Percentiles rank a stretch among this genome's conserved stretches.
Conservation (phyloP, 1,140 invertebrate genomes). For the Planococcus citri region DNA sequence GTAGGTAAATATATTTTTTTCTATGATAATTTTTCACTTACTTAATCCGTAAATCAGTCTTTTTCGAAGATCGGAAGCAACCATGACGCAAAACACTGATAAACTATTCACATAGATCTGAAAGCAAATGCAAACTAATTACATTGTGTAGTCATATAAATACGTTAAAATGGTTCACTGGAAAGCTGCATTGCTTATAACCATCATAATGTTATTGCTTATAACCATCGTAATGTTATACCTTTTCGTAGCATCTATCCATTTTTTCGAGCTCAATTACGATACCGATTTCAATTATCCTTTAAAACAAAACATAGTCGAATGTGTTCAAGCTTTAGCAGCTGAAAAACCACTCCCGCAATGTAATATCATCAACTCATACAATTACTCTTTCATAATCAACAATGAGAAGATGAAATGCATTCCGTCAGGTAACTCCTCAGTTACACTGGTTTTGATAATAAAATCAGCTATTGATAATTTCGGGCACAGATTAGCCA, state of each 20-base stretch:
- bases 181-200: too few relatives aligned
- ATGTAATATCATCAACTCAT: constrained; percentile 43
- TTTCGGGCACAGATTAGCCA: constrained; percentile 52
- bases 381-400: constrained; percentile 43
- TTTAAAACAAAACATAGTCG: constrained; percentile 44
- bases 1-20: too few relatives aligned
- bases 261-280: constrained; percentile 53
- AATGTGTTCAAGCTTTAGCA: constrained; percentile 40
- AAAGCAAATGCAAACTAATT: too few relatives aligned
- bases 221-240: constrained; percentile 28
- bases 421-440: constrained; percentile 21
- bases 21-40: too few relatives aligned
- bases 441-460: constrained; percentile 46
- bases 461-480: constrained; percentile 54
- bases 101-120: too few relatives aligned
- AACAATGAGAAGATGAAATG: constrained; percentile 43
- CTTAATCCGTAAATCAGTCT: too few relatives aligned
- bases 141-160: too few relatives aligned
- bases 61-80: too few relatives aligned
- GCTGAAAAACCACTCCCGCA: too few relatives aligned
- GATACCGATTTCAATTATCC: constrained; percentile 54
- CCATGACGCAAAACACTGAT: too few relatives aligned
- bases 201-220: too few relatives aligned
- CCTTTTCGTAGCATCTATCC: constrained; percentile 51
- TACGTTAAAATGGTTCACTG: too few relatives aligned